Evolutionary conservation across 2,113 vertebrate species (phyloP).

Genomic region (Phyllostomus hastatus): DNA sequence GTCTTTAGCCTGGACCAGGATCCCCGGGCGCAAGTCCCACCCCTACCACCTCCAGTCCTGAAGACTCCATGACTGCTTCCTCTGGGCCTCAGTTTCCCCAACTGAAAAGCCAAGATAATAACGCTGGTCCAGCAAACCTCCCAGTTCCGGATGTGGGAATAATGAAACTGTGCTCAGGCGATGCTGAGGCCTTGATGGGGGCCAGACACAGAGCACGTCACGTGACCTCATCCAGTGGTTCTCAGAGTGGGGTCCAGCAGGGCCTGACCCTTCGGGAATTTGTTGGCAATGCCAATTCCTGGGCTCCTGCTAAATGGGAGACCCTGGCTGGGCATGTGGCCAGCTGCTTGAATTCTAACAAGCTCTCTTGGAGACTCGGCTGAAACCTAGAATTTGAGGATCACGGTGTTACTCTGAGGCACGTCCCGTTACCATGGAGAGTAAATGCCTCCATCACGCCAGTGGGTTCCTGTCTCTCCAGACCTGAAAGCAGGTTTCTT

Average conservation of each 20-base stretch:
- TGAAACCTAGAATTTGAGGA: not conserved
- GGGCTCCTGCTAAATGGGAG: not conserved
- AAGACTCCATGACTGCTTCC: not conserved
- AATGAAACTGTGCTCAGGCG: not conserved
- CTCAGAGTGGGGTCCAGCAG: not conserved
- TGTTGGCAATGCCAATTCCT: not conserved
- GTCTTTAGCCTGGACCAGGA: not conserved
- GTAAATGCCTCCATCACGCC: not conserved
- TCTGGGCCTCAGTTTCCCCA: not conserved
- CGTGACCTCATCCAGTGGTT: not conserved
- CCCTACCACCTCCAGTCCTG: not conserved
- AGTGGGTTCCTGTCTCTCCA: not conserved
- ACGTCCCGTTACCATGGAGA: not conserved
- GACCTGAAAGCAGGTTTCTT: not conserved
- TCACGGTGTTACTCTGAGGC: accelerated
- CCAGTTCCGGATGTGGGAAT: not conserved
- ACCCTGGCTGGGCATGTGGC: not conserved
- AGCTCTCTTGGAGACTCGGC: not conserved
- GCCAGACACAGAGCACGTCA: not conserved
- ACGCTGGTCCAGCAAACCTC: not conserved
- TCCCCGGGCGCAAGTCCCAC: not conserved
- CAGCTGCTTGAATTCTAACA: not conserved
- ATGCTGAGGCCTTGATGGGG: not conserved
- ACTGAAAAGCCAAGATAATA: not conserved
- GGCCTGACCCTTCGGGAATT: not conserved